Conservation (phyloP, 2,797 vertebrate species). For the Eulemur albifrons region DNA sequence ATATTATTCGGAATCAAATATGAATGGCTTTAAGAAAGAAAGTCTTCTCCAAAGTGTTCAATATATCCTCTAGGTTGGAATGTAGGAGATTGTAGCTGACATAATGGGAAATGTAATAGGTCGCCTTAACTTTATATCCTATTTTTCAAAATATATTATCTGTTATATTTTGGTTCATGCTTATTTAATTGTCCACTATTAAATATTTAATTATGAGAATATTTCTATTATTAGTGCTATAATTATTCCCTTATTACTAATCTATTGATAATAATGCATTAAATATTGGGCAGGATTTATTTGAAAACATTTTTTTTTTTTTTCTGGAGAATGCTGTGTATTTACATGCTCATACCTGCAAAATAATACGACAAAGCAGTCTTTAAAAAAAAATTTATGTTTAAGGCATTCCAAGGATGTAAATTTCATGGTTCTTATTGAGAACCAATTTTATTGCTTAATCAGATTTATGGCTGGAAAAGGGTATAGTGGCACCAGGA, state of each 20-base stretch:
- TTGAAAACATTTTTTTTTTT: background rate
- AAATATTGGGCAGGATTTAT: background rate
- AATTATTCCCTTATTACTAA: background rate
- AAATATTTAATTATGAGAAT: background rate
- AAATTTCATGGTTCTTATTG: background rate
- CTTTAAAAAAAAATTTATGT: background rate
- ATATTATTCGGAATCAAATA: background rate
- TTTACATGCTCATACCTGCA: background rate
- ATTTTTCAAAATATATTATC: background rate
- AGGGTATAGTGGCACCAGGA: background rate
- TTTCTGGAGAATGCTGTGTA: background rate
- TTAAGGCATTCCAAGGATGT: background rate
- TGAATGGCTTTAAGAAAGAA: background rate
- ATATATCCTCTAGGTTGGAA: background rate
- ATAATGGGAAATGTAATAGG: background rate
- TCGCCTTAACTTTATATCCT: background rate
- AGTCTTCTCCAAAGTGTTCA: background rate
- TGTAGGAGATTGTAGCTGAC: background rate
- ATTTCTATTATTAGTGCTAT: background rate
- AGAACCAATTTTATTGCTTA: background rate
- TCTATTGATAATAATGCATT: background rate
- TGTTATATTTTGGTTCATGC: background rate
- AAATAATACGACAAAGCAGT: background rate
- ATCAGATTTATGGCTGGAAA: background rate
- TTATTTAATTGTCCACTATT: background rate